phyloP scores from a whole-genome alignment of 2,113 vertebrate species.

The Ammodytes marinus region DNA sequence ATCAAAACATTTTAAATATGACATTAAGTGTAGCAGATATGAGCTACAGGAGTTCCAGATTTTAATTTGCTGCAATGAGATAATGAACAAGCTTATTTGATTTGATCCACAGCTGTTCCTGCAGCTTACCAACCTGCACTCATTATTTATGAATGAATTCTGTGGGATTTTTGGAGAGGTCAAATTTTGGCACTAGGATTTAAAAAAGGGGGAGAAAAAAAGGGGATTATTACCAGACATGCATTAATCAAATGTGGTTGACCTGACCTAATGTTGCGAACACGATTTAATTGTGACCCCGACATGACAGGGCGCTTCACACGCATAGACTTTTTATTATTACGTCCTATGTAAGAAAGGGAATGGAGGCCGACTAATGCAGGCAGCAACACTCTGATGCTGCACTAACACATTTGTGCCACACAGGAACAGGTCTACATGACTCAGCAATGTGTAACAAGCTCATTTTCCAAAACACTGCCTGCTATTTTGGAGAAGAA shows the following conservation, averaged over 20 bases:
- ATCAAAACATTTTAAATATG: background rate
- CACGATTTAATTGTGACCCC: background rate
- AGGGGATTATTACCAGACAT: background rate
- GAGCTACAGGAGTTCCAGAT: background rate
- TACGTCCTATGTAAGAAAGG: background rate
- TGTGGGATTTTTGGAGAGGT: background rate
- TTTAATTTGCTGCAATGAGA: conserved; percentile 21
- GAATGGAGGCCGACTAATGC: background rate
- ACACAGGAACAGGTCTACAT: background rate
- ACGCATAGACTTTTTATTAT: background rate
- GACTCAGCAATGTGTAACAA: conserved; percentile 15
- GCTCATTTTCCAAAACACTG: conserved; percentile 16
- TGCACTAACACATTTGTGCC: conserved; percentile 1
- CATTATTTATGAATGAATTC: conserved; percentile 17
- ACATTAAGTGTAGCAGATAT: background rate
- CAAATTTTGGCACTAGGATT: background rate
- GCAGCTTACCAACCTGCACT: conserved; percentile 11
- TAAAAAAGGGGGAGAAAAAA: background rate
- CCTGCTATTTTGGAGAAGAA: conserved; percentile 33
- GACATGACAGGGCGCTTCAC: background rate
- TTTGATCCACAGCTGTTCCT: conserved; percentile 32
- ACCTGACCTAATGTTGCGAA: background rate
- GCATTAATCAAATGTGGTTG: background rate
- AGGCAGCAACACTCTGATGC: conserved; percentile 13
- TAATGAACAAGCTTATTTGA: conserved; percentile 8